Percentiles rank a stretch among this genome's conserved stretches.
These are phyloP conservation scores for Drosophila saltans DNA, from an alignment of 1,140 invertebrate species.

Conservation along the genomic window DNA sequence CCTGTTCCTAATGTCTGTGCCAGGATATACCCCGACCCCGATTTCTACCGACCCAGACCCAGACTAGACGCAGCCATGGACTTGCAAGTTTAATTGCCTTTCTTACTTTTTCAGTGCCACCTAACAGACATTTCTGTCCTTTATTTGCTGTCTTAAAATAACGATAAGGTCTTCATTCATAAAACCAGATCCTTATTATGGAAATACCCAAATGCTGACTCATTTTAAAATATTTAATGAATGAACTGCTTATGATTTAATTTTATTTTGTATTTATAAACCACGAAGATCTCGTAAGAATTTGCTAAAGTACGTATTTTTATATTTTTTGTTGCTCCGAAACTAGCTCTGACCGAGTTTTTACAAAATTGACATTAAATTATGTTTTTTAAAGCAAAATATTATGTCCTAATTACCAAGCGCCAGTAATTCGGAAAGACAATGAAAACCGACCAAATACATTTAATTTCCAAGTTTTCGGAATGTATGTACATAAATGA, in stretches of 20 bases:
- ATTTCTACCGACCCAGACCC: not conserved
- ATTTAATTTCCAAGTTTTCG: conserved; percentile 42
- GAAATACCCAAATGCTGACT: conserved; percentile 52
- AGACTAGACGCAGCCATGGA: conserved; percentile 23
- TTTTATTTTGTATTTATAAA: too few species aligned
- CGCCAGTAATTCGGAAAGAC: conserved; percentile 45
- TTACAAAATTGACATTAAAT: too few species aligned
- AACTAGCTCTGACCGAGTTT: too few species aligned
- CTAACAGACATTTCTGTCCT: conserved; percentile 14
- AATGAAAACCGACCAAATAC: conserved; percentile 26
- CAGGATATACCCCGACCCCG: conserved; percentile 65
- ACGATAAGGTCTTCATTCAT: conserved; percentile 67
- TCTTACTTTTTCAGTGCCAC: conserved; percentile 58
- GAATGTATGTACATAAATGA: conserved; percentile 61
- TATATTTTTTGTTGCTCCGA: too few species aligned
- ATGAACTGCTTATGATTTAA: conserved; percentile 33
- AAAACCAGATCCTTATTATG: conserved; percentile 38
- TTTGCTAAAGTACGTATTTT: too few species aligned
- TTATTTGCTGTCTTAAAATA: conserved; percentile 66
- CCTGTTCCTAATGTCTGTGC: conserved; percentile 72
- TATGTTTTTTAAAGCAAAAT: conserved; percentile 25
- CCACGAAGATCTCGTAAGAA: too few species aligned
- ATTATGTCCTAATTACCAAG: conserved; percentile 66
- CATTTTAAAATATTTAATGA: conserved; percentile 46
- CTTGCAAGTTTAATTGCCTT: conserved; percentile 69